These are phyloP conservation scores for Pollimyrus isidori DNA, from an alignment of 2,113 vertebrate species.

Conservation along the genomic window DNA sequence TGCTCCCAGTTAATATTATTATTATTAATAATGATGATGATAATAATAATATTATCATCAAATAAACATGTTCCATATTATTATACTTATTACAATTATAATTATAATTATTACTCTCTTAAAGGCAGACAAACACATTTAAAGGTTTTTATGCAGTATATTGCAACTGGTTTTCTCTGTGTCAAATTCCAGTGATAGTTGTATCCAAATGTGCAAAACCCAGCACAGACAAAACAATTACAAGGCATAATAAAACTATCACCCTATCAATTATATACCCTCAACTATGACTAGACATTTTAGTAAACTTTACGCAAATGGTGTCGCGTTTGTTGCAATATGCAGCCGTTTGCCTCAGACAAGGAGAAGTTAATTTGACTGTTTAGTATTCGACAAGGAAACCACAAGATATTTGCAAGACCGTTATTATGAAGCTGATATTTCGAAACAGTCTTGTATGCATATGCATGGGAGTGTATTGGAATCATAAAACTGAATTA, in stretches of 20 bases:
- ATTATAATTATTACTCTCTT: neutral
- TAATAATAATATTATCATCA: neutral
- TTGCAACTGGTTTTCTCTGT: neutral
- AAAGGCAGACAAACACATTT: neutral
- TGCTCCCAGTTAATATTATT: neutral
- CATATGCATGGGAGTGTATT: neutral
- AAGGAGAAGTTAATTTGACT: neutral
- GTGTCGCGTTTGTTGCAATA: neutral
- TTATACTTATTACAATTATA: neutral
- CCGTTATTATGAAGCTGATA: neutral
- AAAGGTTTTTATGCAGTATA: neutral
- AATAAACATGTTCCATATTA: too few relatives aligned
- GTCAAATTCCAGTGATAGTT: neutral
- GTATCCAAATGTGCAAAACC: neutral
- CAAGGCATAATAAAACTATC: neutral
- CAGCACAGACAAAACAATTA: too few relatives aligned
- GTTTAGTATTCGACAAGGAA: neutral
- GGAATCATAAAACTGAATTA: neutral
- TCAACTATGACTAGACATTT: neutral
- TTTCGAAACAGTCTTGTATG: neutral
- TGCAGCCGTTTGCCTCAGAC: neutral
- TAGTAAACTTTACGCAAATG: neutral
- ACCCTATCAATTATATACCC: neutral
- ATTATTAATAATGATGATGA: neutral
- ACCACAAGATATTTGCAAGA: neutral